phyloP scores from a whole-genome alignment of 2,113 vertebrate species.

The Diphyllodes magnificus region DNA sequence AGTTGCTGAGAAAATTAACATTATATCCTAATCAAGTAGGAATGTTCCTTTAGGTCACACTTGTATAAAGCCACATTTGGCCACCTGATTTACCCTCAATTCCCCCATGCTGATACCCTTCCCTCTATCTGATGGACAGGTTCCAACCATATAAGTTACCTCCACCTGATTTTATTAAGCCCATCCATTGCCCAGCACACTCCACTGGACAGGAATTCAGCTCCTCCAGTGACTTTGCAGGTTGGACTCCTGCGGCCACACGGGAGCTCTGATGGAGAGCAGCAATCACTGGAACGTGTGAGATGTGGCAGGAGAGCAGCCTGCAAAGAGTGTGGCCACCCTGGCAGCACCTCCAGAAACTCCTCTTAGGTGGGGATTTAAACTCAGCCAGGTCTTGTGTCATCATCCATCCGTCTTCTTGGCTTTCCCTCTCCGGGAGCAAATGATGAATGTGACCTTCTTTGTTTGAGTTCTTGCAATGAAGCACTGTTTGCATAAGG shows the following conservation, averaged over 20 bases:
- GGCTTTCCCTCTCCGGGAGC: not conserved
- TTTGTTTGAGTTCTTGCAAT: conserved; percentile 65
- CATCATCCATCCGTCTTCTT: conserved; percentile 11
- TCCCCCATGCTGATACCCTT: not conserved
- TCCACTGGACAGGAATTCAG: not conserved
- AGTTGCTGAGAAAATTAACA: not conserved
- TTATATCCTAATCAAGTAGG: not conserved
- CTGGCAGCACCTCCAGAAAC: conserved; percentile 45
- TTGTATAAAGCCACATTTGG: not conserved
- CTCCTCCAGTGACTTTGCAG: not conserved
- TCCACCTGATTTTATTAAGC: not conserved
- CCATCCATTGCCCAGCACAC: not conserved
- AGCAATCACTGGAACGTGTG: not conserved
- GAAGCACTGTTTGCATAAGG: conserved; percentile 62
- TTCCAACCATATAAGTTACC: not conserved
- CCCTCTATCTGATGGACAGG: not conserved
- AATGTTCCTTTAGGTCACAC: not conserved
- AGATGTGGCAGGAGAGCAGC: conserved; percentile 23
- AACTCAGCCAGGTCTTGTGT: conserved; percentile 30
- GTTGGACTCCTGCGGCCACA: not conserved
- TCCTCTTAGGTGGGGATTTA: conserved; percentile 21
- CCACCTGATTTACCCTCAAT: not conserved
- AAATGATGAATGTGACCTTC: conserved; percentile 52
- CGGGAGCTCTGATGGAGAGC: not conserved
- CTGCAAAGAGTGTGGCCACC: conserved; percentile 30